These are phyloP conservation scores for Tetrax tetrax DNA, from an alignment of 2,113 vertebrate species.

Conservation along the genomic window DNA sequence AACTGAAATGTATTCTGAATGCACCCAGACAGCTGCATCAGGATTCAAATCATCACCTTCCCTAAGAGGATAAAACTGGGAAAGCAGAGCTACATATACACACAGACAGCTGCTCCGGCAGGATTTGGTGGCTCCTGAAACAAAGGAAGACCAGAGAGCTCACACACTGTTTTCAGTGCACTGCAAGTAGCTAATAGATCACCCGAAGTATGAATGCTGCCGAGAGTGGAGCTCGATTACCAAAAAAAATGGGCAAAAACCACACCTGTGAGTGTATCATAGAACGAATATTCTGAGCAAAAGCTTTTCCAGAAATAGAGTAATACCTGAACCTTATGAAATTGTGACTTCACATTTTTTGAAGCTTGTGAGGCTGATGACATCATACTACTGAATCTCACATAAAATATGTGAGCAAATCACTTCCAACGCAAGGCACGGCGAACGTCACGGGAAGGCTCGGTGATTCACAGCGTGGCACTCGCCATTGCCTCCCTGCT, in stretches of 20 bases:
- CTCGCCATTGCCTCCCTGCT: background rate
- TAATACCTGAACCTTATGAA: background rate
- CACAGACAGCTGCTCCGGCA: background rate
- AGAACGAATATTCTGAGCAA: background rate
- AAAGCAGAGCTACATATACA: background rate
- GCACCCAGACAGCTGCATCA: background rate
- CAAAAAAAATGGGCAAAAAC: background rate
- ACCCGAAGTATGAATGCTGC: too few relatives aligned
- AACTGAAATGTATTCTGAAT: background rate
- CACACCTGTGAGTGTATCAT: accelerated
- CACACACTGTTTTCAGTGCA: background rate
- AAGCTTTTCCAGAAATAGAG: background rate
- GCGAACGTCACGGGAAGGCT: background rate
- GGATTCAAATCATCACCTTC: background rate
- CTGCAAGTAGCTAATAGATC: background rate
- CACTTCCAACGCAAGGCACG: accelerated
- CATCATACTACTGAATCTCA: background rate
- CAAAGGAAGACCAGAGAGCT: background rate
- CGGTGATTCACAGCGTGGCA: accelerated
- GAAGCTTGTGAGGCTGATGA: background rate
- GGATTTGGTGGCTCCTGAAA: background rate
- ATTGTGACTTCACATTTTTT: too few relatives aligned
- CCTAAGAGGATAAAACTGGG: background rate
- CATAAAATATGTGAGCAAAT: accelerated
- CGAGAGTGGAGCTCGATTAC: background rate